Conservation (phyloP, 2,113 vertebrate genomes). For the Rhea americana region DNA sequence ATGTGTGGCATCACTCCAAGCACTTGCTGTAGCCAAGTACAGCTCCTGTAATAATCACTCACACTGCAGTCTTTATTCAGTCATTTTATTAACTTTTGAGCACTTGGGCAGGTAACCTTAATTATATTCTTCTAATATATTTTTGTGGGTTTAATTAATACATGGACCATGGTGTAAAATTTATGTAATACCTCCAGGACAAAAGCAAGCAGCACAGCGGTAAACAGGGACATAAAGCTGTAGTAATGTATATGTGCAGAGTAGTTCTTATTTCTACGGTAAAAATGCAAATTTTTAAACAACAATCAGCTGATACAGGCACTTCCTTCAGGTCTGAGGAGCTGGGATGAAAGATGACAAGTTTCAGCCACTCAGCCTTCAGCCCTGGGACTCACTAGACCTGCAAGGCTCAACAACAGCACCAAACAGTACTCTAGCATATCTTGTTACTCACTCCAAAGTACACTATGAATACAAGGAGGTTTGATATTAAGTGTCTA, state of each 20-base stretch:
- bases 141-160: slow-evolving; percentile 29
- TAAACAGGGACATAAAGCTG: slow-evolving; percentile 14
- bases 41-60: rapidly evolving
- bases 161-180: not conserved
- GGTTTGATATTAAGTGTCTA: not conserved
- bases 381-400: not conserved
- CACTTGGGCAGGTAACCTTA: not conserved
- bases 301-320: not conserved
- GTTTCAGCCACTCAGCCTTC: not conserved
- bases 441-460: not conserved
- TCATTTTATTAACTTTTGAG: not conserved
- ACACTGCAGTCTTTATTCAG: not conserved
- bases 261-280: not conserved
- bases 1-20: not conserved
- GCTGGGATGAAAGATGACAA: not conserved
- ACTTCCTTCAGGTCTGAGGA: not conserved
- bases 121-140: not conserved
- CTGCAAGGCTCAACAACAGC: not conserved
- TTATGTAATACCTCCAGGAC: not conserved
- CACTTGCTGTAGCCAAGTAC: not conserved
- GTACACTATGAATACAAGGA: not conserved
- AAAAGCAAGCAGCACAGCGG: not conserved
- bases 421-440: not conserved
- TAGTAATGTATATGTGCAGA: not conserved
- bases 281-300: slow-evolving; percentile 9